Conservation (phyloP, 2,797 vertebrate genomes). For the Lateolabrax maculatus region DNA sequence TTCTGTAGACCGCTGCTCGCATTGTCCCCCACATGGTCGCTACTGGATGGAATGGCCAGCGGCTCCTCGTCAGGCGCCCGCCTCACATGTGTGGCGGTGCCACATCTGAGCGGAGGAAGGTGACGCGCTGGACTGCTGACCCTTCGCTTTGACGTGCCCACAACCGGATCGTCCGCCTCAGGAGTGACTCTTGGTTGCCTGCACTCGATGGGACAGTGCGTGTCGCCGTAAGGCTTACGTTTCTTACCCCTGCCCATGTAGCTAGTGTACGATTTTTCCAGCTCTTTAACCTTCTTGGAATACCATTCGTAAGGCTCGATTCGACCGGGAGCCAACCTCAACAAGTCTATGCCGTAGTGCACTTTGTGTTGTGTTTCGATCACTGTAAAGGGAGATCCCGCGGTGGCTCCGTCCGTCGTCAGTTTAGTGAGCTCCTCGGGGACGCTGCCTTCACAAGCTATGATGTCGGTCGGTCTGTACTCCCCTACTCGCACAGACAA, state of each 20-base stretch:
- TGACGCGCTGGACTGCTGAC: too few species aligned
- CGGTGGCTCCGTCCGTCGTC: too few species aligned
- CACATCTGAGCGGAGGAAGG: too few species aligned
- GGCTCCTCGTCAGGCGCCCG: too few species aligned
- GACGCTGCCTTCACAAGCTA: not conserved
- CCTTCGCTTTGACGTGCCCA: too few species aligned
- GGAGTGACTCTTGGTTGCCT: too few species aligned
- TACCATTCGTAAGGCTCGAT: not conserved
- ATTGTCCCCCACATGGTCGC: too few species aligned
- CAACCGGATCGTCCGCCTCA: too few species aligned
- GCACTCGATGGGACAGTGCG: too few species aligned
- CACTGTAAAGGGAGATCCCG: not conserved
- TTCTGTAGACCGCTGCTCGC: too few species aligned
- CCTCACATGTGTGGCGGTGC: too few species aligned
- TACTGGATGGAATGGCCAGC: too few species aligned
- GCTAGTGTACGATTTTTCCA: not conserved
- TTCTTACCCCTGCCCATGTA: not conserved
- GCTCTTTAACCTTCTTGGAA: not conserved
- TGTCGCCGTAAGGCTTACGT: not conserved
- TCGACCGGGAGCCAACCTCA: not conserved
- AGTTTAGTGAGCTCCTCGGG: not conserved
- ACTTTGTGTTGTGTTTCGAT: accelerated
- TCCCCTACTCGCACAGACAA: not conserved
- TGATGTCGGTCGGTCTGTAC: not conserved
- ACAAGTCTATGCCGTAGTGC: not conserved